Evolutionary conservation across 1,140 invertebrate species (phyloP).

Genomic region (Homalodisca vitripennis): DNA sequence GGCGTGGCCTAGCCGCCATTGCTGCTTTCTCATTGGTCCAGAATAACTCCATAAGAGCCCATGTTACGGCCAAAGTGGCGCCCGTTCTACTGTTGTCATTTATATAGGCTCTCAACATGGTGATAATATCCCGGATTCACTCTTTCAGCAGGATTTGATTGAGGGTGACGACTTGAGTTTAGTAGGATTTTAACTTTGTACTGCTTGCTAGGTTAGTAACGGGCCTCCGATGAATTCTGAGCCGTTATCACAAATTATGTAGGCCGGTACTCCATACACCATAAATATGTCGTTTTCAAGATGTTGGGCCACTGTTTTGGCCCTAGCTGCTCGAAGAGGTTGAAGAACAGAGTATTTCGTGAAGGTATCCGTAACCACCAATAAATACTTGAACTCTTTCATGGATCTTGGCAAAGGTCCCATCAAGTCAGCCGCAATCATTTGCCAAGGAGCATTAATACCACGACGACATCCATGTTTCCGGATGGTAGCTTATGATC

Average conservation of each 20-base stretch:
- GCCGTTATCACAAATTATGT: conserved; percentile 4
- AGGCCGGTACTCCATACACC: not conserved
- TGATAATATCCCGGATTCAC: not conserved
- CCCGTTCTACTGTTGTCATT: too few relatives aligned
- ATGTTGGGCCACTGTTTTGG: not conserved
- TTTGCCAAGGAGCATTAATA: not conserved
- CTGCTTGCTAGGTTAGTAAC: not conserved
- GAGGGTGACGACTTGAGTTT: not conserved
- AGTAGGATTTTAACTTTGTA: not conserved
- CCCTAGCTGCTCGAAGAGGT: not conserved
- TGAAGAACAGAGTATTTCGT: not conserved
- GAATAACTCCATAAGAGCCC: too few relatives aligned
- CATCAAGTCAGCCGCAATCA: conserved; percentile 1
- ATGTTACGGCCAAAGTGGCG: too few relatives aligned
- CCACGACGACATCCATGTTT: not conserved
- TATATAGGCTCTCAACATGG: not conserved
- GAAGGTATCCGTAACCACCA: not conserved
- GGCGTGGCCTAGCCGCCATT: too few relatives aligned
- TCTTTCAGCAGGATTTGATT: not conserved
- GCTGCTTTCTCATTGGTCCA: too few relatives aligned
- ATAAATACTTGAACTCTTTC: not conserved
- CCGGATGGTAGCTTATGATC: not conserved
- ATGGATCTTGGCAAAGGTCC: not conserved
- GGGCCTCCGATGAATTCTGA: not conserved
- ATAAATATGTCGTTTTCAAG: not conserved